phyloP scores from a whole-genome alignment of 2,113 vertebrate genomes.

The Gobio gobio region DNA sequence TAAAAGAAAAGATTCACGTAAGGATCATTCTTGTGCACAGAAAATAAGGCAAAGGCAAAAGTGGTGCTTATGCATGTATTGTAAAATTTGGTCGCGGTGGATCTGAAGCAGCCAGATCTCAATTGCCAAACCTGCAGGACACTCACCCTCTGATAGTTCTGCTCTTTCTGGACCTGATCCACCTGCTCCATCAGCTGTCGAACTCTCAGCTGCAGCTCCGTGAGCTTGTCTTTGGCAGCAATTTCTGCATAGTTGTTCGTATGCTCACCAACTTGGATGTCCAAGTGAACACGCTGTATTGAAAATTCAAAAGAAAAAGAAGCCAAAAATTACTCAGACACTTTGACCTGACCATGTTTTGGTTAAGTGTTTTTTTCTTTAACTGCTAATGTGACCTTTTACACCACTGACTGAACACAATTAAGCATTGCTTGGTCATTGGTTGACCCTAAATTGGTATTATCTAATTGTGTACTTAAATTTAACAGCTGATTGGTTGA shows the following conservation, averaged over 20 bases:
- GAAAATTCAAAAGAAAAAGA: constrained; percentile 1
- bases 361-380: too few relatives aligned
- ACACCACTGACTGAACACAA: too few relatives aligned
- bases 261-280: constrained; percentile 92
- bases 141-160: constrained; percentile 90
- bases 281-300: constrained; percentile 87
- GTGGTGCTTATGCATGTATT: too few relatives aligned
- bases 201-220: constrained; percentile 88
- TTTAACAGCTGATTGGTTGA: too few relatives aligned
- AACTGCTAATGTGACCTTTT: too few relatives aligned
- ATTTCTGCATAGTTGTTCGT: constrained; percentile 92
- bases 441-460: too few relatives aligned
- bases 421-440: too few relatives aligned
- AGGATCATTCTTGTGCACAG: background rate
- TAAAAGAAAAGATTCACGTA: background rate
- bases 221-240: constrained; percentile 91
- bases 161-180: constrained; percentile 94
- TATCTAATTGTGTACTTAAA: too few relatives aligned
- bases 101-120: background rate
- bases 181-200: constrained; percentile 91
- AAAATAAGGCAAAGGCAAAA: background rate
- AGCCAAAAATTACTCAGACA: too few relatives aligned
- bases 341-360: too few relatives aligned
- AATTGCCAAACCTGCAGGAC: background rate
- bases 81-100: background rate